Evolutionary conservation across 37 sponge, comb jelly and placozoan genomes (phyloP), one percentile per base, ranked within the genome.

Genomic region (Beroe ovata): DNA sequence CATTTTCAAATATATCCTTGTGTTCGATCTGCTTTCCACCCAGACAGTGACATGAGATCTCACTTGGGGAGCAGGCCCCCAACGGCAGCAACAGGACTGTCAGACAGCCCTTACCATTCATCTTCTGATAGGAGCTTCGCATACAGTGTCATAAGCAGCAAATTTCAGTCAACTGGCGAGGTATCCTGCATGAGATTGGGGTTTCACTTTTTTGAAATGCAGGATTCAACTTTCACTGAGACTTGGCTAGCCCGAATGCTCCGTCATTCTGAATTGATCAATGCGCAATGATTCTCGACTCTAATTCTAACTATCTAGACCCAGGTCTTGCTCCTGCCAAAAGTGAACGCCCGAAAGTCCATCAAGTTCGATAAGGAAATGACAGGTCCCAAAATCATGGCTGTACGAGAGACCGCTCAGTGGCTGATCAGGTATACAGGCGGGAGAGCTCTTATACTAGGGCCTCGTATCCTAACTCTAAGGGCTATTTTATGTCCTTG

Each of bases 321-420:
- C 16, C 84, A 77, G 84, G 84, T 77, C 28, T 19, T 77, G 28
- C 54, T 77, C 14, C 54, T 77, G 19, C 84, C 84, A 14, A 77
- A 77, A 77, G 84, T 77, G 4, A 77, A 77, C 54, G 84, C 84
- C 21, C 39, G 84, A 23, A 38, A 29, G 38, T 77, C 84, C 23
- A 77, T 77, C 26, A 39, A 36, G 23, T 77, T 77, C 25, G 42
- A 39, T 29, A 77, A 77, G 28, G 28, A 41, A 18, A 42, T 77
- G 84, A 42, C 84, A 21, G 84, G 84, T 20, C 84, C 84, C 84
- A 77, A 77, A 54, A 77, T 77, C 3, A 77, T 77, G 84, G 84
- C 84, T 2, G 84, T 77, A n/a, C 16, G 84, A n/a, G 84, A 77
- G 41, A 77, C 84, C 3, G 84, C 84, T 42, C 84, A 77, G 28